A percentile compares a stretch with the other conserved stretches of the same genome.
Evolutionary conservation across 2,113 vertebrate species (phyloP).

Genomic region (Condylura cristata): DNA sequence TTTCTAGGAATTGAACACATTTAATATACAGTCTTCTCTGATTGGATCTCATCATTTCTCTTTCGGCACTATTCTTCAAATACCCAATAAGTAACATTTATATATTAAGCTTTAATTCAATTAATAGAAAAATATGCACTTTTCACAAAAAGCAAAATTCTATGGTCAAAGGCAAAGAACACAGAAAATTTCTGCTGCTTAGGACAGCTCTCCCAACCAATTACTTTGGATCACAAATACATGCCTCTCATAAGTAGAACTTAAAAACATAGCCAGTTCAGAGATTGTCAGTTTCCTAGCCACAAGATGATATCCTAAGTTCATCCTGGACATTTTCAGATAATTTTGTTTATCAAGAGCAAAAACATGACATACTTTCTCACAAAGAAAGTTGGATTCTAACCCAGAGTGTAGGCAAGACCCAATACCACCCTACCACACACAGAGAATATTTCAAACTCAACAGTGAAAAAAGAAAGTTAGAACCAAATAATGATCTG

Average conservation of each 20-base stretch:
- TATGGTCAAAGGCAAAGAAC: background rate
- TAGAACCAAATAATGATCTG: background rate
- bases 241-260: background rate
- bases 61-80: conserved; percentile 60
- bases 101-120: conserved; percentile 17
- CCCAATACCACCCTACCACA: background rate
- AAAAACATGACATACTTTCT: conserved; percentile 23
- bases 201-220: background rate
- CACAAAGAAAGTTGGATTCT: conserved; percentile 5
- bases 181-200: background rate
- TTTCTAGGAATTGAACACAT: conserved; percentile 67
- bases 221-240: conserved; percentile 35
- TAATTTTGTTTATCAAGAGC: background rate
- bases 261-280: conserved; percentile 22
- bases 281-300: background rate
- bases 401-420: background rate
- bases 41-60: conserved; percentile 63
- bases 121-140: conserved; percentile 59
- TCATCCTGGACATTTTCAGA: conserved; percentile 44
- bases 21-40: conserved; percentile 43
- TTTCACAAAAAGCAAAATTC: conserved; percentile 27
- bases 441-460: background rate
- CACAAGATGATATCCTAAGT: background rate
- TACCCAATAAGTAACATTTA: conserved; percentile 1
- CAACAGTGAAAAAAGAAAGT: background rate